Evolutionary conservation across 2,113 vertebrate species (phyloP), one percentile per base, ranked within the genome.

Genomic region (Aspidoscelis tigris): DNA sequence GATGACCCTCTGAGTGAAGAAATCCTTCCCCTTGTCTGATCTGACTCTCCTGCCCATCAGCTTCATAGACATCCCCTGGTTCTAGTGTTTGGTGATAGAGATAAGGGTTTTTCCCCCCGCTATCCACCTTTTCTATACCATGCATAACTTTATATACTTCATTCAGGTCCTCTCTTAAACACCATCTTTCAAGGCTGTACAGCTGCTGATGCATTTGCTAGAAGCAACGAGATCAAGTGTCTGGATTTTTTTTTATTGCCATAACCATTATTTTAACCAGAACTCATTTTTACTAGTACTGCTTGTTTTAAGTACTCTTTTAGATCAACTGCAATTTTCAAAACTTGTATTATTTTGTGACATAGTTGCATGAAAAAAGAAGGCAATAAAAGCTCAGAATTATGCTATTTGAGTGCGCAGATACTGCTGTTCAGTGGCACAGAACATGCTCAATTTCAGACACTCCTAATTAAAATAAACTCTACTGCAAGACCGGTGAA

Each of bases 201-300:
- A 74, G 78, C 12, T 0, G n/a, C 0, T 3, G 0, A 47, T n/a
- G 43, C 0, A 61, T 7, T 6, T 24, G 43, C 53, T 39, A 39
- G 33, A 70, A 12, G 14, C 4, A 4, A 6, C 16, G 82, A 26
- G 21, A 2, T 12, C 66, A 65, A 1, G 24, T 26, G 6, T 1
- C 18, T 77, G 6, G 26, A 47, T 14, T 87, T 76, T 41, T 14
- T 87, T 76, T 41, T 1, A 2, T 69, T 82, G 1, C 0, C 65
- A 21, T 43, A 33, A 24, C 26, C 12, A 2, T 4, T 44, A 14
- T 78, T 26, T 81, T 11, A n/a, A 0, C 3, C 22, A 43, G 1
- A 0, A n/a, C 26, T 81, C 33, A 55, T 16, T 50, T 53, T 4
- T 39, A 53, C 4, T 5, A 21, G 4, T 0, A 20, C 4, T 9